These are phyloP conservation scores for Pagrus major DNA, from an alignment of 2,113 vertebrate species.

Conservation along the genomic window DNA sequence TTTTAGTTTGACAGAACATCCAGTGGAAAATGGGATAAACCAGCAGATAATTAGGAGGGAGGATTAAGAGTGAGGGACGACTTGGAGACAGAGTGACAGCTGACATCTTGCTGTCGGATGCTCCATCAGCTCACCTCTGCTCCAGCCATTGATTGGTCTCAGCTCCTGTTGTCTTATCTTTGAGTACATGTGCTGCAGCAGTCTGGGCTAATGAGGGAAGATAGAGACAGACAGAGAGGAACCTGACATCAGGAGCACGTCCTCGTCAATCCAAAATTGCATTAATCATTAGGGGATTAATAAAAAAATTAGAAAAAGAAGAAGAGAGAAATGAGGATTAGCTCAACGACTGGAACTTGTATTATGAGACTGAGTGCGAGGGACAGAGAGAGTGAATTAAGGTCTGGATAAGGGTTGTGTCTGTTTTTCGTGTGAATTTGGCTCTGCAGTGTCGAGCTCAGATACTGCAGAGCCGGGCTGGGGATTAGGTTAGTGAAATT, in stretches of 20 bases:
- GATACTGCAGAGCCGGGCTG: constrained; percentile 58
- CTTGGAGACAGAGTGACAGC: constrained; percentile 55
- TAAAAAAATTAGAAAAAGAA: constrained; percentile 3
- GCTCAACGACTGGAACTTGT: constrained; percentile 64
- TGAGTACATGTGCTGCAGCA: constrained; percentile 50
- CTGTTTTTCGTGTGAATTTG: constrained; percentile 65
- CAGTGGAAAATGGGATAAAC: constrained; percentile 39
- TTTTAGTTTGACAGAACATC: constrained; percentile 45
- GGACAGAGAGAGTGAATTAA: constrained; percentile 51
- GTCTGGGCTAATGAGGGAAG: constrained; percentile 42
- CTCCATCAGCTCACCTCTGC: constrained; percentile 55
- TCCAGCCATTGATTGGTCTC: constrained; percentile 62
- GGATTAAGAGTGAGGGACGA: constrained; percentile 35
- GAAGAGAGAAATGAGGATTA: constrained; percentile 64
- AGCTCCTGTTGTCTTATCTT: constrained; percentile 68
- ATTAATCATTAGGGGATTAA: constrained; percentile 67
- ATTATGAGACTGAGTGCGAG: constrained; percentile 43
- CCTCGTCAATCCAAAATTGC: constrained; percentile 55
- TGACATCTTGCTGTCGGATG: constrained; percentile 57
- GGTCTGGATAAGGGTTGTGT: constrained; percentile 53
- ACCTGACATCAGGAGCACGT: constrained; percentile 43
- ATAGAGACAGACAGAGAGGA: constrained; percentile 32
- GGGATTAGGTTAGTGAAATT: constrained; percentile 73
- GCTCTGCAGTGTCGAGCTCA: constrained; percentile 54
- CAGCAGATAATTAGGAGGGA: constrained; percentile 56